Evolutionary conservation across 2,888 invertebrate species (phyloP), one percentile per base, ranked within the genome.

Genomic region (Cataglyphis albicans): DNA sequence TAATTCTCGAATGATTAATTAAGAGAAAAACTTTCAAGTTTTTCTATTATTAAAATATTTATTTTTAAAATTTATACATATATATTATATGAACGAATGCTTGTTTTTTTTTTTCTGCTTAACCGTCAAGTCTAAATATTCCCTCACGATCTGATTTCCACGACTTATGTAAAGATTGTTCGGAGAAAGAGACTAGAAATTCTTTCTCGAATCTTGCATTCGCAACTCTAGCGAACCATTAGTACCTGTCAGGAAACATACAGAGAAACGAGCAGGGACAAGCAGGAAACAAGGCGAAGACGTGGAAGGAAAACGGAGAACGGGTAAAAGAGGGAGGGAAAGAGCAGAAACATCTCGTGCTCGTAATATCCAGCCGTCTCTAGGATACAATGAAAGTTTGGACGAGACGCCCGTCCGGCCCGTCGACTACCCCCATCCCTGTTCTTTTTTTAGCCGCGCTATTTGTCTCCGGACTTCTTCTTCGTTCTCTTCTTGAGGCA

Each of bases 321-420:
- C 15, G 35, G 1, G 52, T 59, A 74, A 64, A 74, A 73, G 63
- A 73, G 82, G 10, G 75, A 68, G 70, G 55, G 32, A 61, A n/a
- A 38, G 35, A 57, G 73, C 18, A 70, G 70, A 82, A 91, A 87
- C 86, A 87, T 87, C 89, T 86, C 84, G 85, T 68, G 72, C 89
- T 84, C 86, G 89, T 90, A 89, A 89, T 90, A 89, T 90, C 89
- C 85, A 82, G 72, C 86, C 86, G 89, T 85, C 87, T 86, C 86
- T 65, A 67, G 73, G 81, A 84, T 83, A 91, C 90, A 90, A 90
- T 90, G 88, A 84, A 88, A 83, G 87, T 86, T 88, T 85, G 84
- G 86, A 88, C 76, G 78, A 73, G 84, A 81, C 85, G 78, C 44
- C 41, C 82, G 75, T 74, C 78, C 67, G 83, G 85, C 73, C 61